Percentiles rank a stretch among this genome's conserved stretches.
Evolutionary conservation across 2,888 invertebrate species (phyloP).

Genomic region (Galerucella calmariensis): DNA sequence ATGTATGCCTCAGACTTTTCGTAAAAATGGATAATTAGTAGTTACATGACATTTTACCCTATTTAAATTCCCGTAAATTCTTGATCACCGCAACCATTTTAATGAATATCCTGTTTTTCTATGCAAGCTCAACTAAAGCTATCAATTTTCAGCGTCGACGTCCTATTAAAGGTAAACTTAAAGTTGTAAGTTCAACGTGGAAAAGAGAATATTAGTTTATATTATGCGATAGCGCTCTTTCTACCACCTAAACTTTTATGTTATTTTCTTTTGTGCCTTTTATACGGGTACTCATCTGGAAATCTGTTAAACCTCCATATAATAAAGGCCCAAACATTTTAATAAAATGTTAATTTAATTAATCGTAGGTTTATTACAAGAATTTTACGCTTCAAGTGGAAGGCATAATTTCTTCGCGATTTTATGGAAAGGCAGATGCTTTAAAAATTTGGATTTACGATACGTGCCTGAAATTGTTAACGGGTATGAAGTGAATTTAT

Average conservation of each 20-base stretch:
- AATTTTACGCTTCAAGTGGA: conserved; percentile 37
- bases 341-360: conserved; percentile 56
- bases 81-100: no score
- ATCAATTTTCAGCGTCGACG: neutral
- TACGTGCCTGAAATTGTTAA: neutral
- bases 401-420: conserved; percentile 31
- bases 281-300: conserved; percentile 38
- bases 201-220: conserved; percentile 37
- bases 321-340: conserved; percentile 47
- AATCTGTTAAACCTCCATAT: conserved; percentile 32
- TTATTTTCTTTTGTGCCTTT: conserved; percentile 42
- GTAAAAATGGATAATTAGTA: no score
- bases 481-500: neutral
- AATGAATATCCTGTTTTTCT: neutral
- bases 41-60: no score
- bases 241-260: conserved; percentile 32
- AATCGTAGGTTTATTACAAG: conserved; percentile 50
- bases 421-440: conserved; percentile 9
- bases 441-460: neutral
- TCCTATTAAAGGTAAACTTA: conserved; percentile 15
- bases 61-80: no score
- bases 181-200: conserved; percentile 32
- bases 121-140: neutral
- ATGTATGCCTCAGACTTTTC: no score
- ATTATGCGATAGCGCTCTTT: conserved; percentile 30